phyloP scores from a whole-genome alignment of 2,797 vertebrate genomes.

The Neopelma chrysocephalum region DNA sequence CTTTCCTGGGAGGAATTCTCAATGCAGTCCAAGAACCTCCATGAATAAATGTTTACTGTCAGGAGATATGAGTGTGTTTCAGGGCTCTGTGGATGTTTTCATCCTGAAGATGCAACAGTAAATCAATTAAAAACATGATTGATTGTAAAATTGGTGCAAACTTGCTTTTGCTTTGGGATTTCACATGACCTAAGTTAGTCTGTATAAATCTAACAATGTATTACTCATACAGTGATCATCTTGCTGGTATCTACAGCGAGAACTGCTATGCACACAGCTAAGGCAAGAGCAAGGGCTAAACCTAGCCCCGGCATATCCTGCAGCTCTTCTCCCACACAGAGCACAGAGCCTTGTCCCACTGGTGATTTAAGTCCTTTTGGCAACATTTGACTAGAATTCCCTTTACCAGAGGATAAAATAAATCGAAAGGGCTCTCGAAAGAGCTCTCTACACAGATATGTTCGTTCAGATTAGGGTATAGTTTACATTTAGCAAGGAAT shows the following conservation, averaged over 20 bases:
- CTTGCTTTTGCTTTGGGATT: conserved; percentile 14
- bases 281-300: neutral
- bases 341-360: neutral
- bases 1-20: neutral
- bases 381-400: conserved; percentile 42
- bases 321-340: neutral
- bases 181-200: neutral
- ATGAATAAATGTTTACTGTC: conserved; percentile 16
- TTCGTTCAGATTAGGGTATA: neutral
- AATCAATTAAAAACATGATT: conserved; percentile 49
- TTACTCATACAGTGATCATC: neutral
- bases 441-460: neutral
- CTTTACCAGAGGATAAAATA: conserved; percentile 29
- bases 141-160: conserved; percentile 12
- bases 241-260: neutral
- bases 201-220: neutral
- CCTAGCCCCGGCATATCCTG: neutral
- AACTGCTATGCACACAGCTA: neutral
- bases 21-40: neutral
- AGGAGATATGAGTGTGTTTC: neutral
- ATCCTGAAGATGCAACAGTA: neutral
- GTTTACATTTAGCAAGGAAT: neutral
- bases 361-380: conserved; percentile 18
- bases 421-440: neutral
- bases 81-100: neutral